phyloP scores from a whole-genome alignment of 2,113 vertebrate species.

The Rhodinocichla rosea region DNA sequence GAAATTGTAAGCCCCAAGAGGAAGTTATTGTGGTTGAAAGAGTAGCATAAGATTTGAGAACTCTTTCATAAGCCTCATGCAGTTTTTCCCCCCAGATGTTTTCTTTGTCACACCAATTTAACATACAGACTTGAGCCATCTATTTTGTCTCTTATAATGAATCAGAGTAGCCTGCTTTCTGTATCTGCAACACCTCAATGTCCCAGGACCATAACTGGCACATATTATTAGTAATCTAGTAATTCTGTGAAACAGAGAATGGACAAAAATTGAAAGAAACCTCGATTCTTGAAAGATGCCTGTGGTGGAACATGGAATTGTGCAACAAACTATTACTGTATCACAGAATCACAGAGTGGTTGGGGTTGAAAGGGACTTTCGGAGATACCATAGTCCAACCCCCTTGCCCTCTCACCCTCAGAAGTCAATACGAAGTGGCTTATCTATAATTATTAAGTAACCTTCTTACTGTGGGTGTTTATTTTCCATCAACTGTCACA shows the following conservation, averaged over 20 bases:
- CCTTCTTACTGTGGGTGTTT: neutral
- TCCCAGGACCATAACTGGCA: neutral
- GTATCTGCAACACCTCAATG: neutral
- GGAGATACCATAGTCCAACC: accelerated
- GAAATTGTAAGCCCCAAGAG: neutral
- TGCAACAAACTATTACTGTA: neutral
- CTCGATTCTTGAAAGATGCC: neutral
- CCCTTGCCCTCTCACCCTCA: neutral
- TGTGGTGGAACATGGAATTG: neutral
- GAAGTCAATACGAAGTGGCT: neutral
- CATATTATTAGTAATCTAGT: neutral
- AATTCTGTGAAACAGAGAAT: neutral
- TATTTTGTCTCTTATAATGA: neutral
- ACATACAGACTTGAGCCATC: neutral
- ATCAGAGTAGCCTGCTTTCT: neutral
- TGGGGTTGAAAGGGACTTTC: neutral
- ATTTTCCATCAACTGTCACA: neutral
- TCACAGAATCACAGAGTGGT: neutral
- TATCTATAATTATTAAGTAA: neutral
- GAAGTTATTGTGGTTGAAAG: neutral
- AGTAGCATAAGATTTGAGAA: neutral
- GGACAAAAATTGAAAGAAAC: neutral
- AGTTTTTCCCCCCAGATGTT: accelerated
- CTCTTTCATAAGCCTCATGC: neutral
- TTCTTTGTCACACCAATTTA: neutral